Evolutionary conservation across 2,797 vertebrate genomes (phyloP), one percentile per base, ranked within the genome.

Genomic region (Sebastes goodei): DNA sequence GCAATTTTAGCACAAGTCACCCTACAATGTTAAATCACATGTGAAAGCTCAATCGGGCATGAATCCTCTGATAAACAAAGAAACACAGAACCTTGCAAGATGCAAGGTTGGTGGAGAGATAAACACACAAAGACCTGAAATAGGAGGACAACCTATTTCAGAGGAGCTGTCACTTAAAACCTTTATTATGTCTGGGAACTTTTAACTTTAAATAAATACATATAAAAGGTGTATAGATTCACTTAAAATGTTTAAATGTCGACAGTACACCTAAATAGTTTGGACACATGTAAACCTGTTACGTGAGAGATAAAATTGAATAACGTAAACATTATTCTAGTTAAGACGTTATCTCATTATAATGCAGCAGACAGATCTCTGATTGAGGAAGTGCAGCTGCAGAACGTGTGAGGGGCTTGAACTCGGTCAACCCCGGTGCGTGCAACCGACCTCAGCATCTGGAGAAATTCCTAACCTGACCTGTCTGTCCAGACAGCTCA

Each of bases 351-450:
- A 10, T 82, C 70, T 81, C 15, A 69, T 82, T 73, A 42, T 71
- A 68, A 86, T 86, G 56, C 70, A 76, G 60, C 42, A 49, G 29
- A 74, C 74, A 78, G 49, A 62, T 83, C 66, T 86, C 73, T 63
- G 62, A 66, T 64, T 82, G 82, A 89, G 82, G 77, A 93, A 86
- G 83, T 83, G 83, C 76, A 88, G 82, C 78, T 86, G 82, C 53
- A 80, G 76, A 80, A 70, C 14, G 75, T 30, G 73, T 38, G 73
- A 87, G 49, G 27, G 29, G 65, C 66, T 49, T 66, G 78, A 92
- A 92, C 87, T 84, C 67, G 29, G 62, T 83, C 74, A 88, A 67
- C 81, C 71, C 14, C 9, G 3, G 21, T 70, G n/a, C 11, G 14
- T 78, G 76, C 76, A 76, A 74, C n/a, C n/a, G 5, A 81, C 66